Evolutionary conservation across 1,140 invertebrate genomes (phyloP).

Genomic region (Calliopsis andreniformis): DNA sequence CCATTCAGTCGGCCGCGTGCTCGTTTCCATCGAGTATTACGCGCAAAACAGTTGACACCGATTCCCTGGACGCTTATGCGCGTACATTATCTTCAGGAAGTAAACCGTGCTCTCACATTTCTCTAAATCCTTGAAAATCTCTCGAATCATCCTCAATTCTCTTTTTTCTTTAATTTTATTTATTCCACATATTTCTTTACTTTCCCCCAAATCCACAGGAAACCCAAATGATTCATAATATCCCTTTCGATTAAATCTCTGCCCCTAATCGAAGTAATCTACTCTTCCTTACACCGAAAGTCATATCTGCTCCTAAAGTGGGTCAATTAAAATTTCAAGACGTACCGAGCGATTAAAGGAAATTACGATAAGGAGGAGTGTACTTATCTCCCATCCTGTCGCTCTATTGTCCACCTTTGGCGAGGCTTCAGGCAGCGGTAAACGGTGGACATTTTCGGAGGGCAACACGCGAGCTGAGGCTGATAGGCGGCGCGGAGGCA

Average conservation of each 20-base stretch:
- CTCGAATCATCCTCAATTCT: too few relatives aligned
- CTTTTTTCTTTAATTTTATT: not conserved
- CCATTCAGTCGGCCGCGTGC: conserved; percentile 52
- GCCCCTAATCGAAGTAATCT: not conserved
- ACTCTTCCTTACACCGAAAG: too few relatives aligned
- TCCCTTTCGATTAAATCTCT: not conserved
- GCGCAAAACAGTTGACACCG: conserved; percentile 59
- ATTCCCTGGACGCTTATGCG: conserved; percentile 39
- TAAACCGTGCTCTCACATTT: conserved; percentile 18
- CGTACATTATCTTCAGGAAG: conserved; percentile 57
- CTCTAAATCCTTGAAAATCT: not conserved
- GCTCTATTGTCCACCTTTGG: not conserved
- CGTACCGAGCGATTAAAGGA: not conserved
- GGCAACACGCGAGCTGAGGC: conserved; percentile 1
- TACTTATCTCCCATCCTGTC: not conserved
- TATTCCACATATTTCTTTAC: not conserved
- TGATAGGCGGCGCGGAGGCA: not conserved
- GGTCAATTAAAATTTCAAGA: conserved; percentile 13
- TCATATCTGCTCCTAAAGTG: not conserved
- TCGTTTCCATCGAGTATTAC: conserved; percentile 60
- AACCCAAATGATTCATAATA: too few relatives aligned
- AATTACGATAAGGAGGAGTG: not conserved
- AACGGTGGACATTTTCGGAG: not conserved
- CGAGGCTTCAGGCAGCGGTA: not conserved
- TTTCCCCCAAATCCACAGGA: not conserved